Evolutionary conservation across 2,113 vertebrate genomes (phyloP).

Genomic region (Platycercus adscitus): DNA sequence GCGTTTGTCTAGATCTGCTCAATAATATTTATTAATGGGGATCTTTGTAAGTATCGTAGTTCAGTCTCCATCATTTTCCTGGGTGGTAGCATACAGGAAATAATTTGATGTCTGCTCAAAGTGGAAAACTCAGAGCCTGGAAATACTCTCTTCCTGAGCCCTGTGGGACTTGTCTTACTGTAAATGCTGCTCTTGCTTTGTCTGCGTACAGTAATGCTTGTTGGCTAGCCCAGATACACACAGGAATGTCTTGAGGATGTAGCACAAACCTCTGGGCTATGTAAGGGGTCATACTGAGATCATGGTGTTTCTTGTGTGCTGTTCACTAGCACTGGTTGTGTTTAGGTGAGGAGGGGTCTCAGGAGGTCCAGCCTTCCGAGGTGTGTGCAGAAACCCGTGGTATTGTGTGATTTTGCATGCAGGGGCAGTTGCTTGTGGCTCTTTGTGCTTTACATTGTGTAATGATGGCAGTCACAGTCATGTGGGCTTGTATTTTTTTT

Average conservation of each 20-base stretch:
- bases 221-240: not conserved
- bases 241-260: not conserved
- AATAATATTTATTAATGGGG: not conserved
- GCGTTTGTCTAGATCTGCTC: not conserved
- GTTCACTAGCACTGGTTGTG: not conserved
- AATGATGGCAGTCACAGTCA: not conserved
- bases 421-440: not conserved
- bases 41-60: not conserved
- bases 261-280: not conserved
- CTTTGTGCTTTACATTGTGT: not conserved
- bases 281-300: not conserved
- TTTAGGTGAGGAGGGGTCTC: not conserved
- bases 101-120: not conserved
- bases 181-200: not conserved
- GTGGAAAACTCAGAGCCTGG: not conserved
- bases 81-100: not conserved
- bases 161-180: not conserved
- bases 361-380: not conserved
- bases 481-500: not conserved
- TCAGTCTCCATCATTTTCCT: not conserved
- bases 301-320: not conserved
- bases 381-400: not conserved
- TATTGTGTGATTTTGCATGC: not conserved
- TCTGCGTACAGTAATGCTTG: not conserved
- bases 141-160: not conserved